Evolutionary conservation across 2,113 vertebrate species (phyloP).

Genomic region (Anthoscopus minutus): DNA sequence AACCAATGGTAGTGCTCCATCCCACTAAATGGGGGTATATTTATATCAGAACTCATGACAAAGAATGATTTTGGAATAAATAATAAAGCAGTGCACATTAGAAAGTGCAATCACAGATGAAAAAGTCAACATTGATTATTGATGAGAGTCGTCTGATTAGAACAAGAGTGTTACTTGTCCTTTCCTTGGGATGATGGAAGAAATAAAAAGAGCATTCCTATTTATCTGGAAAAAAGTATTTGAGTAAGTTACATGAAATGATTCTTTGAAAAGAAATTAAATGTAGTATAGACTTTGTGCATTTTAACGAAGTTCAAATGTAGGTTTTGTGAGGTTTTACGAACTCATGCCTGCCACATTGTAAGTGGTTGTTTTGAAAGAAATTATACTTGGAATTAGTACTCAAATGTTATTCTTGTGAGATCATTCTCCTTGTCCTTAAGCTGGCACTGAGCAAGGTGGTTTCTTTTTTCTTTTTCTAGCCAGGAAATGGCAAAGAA

Average conservation of each 20-base stretch:
- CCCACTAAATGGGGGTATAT: neutral
- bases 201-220: neutral
- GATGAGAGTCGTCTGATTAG: neutral
- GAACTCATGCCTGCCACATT: neutral
- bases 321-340: neutral
- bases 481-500: conserved; percentile 1
- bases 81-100: neutral
- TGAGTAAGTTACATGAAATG: neutral
- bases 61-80: neutral
- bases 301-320: neutral
- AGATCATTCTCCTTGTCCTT: neutral
- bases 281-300: neutral
- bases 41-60: neutral
- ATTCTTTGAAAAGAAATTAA: neutral
- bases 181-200: neutral
- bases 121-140: neutral
- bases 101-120: neutral
- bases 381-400: neutral
- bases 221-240: neutral
- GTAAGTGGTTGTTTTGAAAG: neutral
- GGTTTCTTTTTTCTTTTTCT: neutral
- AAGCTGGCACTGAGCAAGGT: neutral
- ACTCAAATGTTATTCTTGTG: neutral
- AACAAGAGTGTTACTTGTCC: neutral
- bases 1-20: neutral